Evolutionary conservation across 2,888 invertebrate genomes (phyloP).

Genomic region (Sphecodes monilicornis): DNA sequence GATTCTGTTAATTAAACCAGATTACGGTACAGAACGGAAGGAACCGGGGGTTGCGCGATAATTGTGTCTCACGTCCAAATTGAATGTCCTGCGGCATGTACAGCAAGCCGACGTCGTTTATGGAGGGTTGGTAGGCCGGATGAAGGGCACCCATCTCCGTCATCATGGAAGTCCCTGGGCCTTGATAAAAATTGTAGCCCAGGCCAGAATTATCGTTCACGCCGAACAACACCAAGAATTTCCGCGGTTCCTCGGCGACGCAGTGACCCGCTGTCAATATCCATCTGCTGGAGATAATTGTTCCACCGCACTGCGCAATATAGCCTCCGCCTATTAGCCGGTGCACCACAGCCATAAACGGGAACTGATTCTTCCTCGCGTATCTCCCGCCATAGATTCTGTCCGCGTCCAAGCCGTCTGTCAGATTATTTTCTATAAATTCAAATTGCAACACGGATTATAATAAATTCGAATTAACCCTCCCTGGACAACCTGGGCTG

Average conservation of each 20-base stretch:
- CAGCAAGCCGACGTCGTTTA: constrained; percentile 70
- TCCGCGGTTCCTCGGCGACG: constrained; percentile 25
- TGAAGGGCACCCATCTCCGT: constrained; percentile 58
- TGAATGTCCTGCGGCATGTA: constrained; percentile 70
- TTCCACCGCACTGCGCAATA: constrained; percentile 69
- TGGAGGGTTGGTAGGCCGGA: constrained; percentile 44
- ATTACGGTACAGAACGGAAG: neutral
- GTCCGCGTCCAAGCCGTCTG: neutral
- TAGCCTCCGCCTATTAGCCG: constrained; percentile 51
- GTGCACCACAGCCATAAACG: constrained; percentile 73
- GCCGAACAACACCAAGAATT: constrained; percentile 70
- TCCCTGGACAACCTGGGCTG: no score
- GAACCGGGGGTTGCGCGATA: neutral
- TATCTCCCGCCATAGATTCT: constrained; percentile 64
- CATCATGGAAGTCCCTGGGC: constrained; percentile 69
- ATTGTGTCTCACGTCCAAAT: constrained; percentile 59
- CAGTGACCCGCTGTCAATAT: constrained; percentile 75
- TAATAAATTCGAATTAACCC: neutral
- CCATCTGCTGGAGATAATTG: constrained; percentile 72
- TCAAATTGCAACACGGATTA: neutral
- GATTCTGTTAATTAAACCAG: neutral
- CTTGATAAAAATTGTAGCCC: constrained; percentile 54
- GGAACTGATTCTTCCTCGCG: constrained; percentile 66
- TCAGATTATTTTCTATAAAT: neutral
- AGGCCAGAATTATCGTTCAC: constrained; percentile 61